Base-by-base conservation (phyloP, 2,113 vertebrate genomes). In the Triplophysa siluroides region DNA sequence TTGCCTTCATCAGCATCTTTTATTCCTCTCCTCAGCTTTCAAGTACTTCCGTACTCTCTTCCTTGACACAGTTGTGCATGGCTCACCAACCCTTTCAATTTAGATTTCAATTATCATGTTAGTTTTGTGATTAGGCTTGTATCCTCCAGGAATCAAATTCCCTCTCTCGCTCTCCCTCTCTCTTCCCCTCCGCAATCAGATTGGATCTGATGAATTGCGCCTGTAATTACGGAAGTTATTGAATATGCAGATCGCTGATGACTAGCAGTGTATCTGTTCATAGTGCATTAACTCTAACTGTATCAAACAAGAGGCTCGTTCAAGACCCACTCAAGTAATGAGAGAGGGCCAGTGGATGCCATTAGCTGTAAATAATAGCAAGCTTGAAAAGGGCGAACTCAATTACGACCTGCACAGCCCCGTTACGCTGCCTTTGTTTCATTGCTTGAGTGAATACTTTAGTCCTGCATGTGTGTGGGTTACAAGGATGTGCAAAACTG, bases 61-160 rank as follows among this genome's bases (percentile, higher is more conserved):
- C 84, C 89, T 90, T 50, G 84, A 89, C 87, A 88, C 83, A 81
- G 85, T 88, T 87, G 86, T 54, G 45, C 83, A 85, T 84, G 65
- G 85, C 87, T 88, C 92, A 88, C 91, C 85, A 83, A 89, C 87
- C 88, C 88, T 90, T 92, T 92, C 91, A 90, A 92, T 92, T 94
- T 92, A 89, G 91, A 92, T 91, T 93, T 93, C 92, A 93, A 92
- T 94, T 91, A 93, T 93, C 90, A 92, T 93, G 91, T 93, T 92
- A 92, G 92, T 91, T 93, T 92, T 93, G 90, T 93, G 91, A 93
- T 93, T 93, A 92, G 91, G 91, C 89, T 91, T 90, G 85, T 90
- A 91, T 92, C 92, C 92, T 93, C 88, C 86, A 92, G 91, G 92
- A 94, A 91, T 91, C 90, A 92, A 90, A 88, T 89, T 76, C 71